A percentile compares a stretch with the other conserved stretches of the same genome.
These are phyloP conservation scores for Dicyrtoma fusca DNA, from an alignment of 2,888 invertebrate species.

Conservation along the genomic window DNA sequence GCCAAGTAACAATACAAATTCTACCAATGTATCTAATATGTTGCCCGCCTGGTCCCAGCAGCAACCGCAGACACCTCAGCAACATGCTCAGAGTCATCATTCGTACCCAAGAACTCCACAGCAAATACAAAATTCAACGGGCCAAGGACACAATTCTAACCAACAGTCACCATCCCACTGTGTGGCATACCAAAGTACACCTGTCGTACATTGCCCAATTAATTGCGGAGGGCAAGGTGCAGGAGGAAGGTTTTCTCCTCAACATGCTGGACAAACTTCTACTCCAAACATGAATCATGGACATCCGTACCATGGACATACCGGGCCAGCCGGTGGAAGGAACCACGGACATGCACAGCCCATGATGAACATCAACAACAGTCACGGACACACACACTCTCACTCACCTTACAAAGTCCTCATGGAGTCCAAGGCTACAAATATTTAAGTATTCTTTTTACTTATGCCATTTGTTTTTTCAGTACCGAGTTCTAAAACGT, in stretches of 20 bases:
- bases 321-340: slow-evolving; percentile 10
- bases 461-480: too few species aligned
- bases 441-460: too few species aligned
- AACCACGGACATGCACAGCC: slow-evolving; percentile 1
- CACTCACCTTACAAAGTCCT: slow-evolving; percentile 54
- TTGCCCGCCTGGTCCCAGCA: slow-evolving; percentile 29
- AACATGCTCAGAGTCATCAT: slow-evolving; percentile 28
- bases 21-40: slow-evolving; percentile 60
- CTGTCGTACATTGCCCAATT: slow-evolving; percentile 55
- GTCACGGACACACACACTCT: slow-evolving; percentile 45
- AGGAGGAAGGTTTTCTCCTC: slow-evolving; percentile 53
- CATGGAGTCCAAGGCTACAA: slow-evolving; percentile 55
- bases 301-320: slow-evolving; percentile 9
- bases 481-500: too few species aligned
- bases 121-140: slow-evolving; percentile 35
- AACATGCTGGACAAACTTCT: slow-evolving; percentile 42
- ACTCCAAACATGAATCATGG: slow-evolving; percentile 25
- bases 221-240: slow-evolving; percentile 49
- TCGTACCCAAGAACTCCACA: slow-evolving; percentile 35
- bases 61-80: slow-evolving; percentile 30
- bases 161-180: slow-evolving; percentile 54
- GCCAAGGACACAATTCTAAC: not conserved
- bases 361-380: slow-evolving; percentile 38
- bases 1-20: slow-evolving; percentile 63
- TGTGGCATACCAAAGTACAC: slow-evolving; percentile 53